Evolutionary conservation across 2,888 invertebrate genomes (phyloP), one percentile per base, ranked within the genome.

Genomic region (Harpalus rufipes): DNA sequence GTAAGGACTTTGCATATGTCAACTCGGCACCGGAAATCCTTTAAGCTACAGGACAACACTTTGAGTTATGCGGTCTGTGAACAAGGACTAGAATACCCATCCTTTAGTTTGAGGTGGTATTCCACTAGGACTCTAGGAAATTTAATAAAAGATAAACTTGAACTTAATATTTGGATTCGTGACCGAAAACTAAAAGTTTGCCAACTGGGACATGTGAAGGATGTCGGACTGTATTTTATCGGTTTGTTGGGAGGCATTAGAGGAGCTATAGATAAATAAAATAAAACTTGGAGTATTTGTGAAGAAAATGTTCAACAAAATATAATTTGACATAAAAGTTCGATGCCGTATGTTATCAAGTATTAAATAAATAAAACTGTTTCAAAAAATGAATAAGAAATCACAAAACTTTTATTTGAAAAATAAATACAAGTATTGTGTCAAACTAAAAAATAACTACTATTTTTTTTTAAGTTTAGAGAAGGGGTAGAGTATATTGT

Each of bases 121-220:
- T 74, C 18, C 10, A 12, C 59, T 32, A 32, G 32, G 32, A 32
- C 10, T 44, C 44, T 63, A 21, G 25, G 8, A 74, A 74, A 74
- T 74, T 74, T 41, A 74, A 74, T 74, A 74, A 74, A 74, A 74
- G 44, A 74, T 21, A 44, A 74, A 74, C 72, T 74, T 74, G 44
- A 44, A 74, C 72, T 74, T 74, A 74, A 51, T 74, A 74, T 74
- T 74, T 74, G 72, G 44, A 74, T 74, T 74, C 41, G 44, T 74
- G 41, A 74, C 72, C 72, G 44, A 74, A 74, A 74, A 74, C 44
- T 41, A 44, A 14, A 74, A 74, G 72, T 44, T 74, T 18, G 44
- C 16, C 72, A 74, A 74, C 72, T 44, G 72, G 72, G 44, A 44
- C 72, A 51, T 74, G 18, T 18, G 16, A 14, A 8, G 16, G 18